Evolutionary conservation across 1,140 invertebrate species (phyloP).

Genomic region (Saccostrea echinata): DNA sequence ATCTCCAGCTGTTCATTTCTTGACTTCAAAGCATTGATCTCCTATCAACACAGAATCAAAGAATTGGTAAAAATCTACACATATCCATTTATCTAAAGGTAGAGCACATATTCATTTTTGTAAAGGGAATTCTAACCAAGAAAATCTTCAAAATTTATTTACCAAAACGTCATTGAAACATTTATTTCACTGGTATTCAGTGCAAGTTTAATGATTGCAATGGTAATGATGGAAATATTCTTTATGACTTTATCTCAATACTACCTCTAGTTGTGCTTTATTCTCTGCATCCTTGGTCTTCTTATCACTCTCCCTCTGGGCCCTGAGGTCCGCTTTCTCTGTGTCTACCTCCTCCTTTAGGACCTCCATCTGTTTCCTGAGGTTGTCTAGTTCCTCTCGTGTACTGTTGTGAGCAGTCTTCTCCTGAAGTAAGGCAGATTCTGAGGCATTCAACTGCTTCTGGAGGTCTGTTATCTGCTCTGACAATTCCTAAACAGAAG

Average conservation of each 20-base stretch:
- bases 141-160: too few species aligned
- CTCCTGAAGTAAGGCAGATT: constrained; percentile 70
- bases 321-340: constrained; percentile 62
- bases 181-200: too few species aligned
- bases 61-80: too few species aligned
- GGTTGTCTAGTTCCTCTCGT: constrained; percentile 70
- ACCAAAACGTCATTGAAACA: too few species aligned
- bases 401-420: constrained; percentile 69
- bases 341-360: constrained; percentile 63
- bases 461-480: constrained; percentile 65
- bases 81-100: too few species aligned
- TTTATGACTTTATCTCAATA: too few species aligned
- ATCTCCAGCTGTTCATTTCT: constrained; percentile 72
- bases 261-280: constrained; percentile 55
- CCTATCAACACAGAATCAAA: constrained; percentile 56
- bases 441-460: constrained; percentile 62
- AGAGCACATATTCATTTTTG: too few species aligned
- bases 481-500: constrained; percentile 61
- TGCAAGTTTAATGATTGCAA: too few species aligned
- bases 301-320: constrained; percentile 60
- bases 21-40: constrained; percentile 63
- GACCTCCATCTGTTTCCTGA: constrained; percentile 66
- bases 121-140: too few species aligned
- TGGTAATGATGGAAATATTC: too few species aligned
- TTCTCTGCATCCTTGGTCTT: constrained; percentile 63